A percentile compares a stretch with the other conserved stretches of the same genome.
These are phyloP conservation scores for Andrena haemorrhoa DNA, from an alignment of 2,888 invertebrate genomes.

Conservation along the genomic window DNA sequence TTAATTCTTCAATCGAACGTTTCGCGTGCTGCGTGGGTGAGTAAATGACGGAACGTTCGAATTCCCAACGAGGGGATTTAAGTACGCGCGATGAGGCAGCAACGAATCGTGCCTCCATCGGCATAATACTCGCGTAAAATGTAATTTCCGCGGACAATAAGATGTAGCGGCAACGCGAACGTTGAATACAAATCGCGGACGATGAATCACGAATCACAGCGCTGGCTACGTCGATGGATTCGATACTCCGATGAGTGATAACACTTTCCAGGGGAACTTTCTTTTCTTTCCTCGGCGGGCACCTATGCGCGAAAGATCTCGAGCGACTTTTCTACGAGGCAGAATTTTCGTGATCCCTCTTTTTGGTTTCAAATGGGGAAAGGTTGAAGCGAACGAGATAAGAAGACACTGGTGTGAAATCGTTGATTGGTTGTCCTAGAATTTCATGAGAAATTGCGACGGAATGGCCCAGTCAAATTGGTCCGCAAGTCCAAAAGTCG, in stretches of 20 bases:
- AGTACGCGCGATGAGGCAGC: slow-evolving; percentile 6
- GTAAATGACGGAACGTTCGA: slow-evolving; percentile 1
- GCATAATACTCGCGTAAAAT: slow-evolving; percentile 62
- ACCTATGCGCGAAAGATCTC: too few relatives aligned
- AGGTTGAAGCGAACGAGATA: too few relatives aligned
- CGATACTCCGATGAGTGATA: slow-evolving; percentile 22
- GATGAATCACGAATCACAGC: slow-evolving; percentile 59
- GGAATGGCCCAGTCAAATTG: too few relatives aligned
- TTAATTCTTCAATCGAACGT: too few relatives aligned
- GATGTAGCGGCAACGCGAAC: slow-evolving; percentile 64
- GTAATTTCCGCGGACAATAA: slow-evolving; percentile 68
- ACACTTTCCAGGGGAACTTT: slow-evolving; percentile 19
- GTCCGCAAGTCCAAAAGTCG: too few relatives aligned
- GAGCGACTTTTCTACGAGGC: too few relatives aligned
- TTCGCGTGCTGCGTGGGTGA: too few relatives aligned
- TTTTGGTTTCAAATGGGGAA: too few relatives aligned
- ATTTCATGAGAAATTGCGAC: too few relatives aligned
- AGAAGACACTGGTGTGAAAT: too few relatives aligned
- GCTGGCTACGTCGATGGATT: slow-evolving; percentile 28
- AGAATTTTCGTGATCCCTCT: too few relatives aligned
- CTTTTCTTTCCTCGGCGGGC: slow-evolving; percentile 16
- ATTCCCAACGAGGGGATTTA: slow-evolving; percentile 12
- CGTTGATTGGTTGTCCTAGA: too few relatives aligned
- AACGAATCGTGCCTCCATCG: slow-evolving; percentile 17
- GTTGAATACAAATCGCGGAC: slow-evolving; percentile 62